phyloP scores from a whole-genome alignment of 2,113 vertebrate species.

The Aptenodytes forsteri region DNA sequence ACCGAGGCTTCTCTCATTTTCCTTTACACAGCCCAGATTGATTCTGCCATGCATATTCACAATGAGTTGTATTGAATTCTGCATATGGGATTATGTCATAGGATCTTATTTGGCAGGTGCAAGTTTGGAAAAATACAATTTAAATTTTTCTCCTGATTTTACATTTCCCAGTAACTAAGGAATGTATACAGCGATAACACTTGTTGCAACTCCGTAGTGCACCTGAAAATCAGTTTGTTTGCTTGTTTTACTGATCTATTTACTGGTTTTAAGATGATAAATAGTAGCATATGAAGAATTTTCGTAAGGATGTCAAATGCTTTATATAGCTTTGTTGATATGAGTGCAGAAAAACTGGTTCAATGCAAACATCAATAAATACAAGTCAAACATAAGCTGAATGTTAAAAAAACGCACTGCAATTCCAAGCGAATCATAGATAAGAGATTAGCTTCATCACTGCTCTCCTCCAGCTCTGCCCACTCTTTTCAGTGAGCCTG shows the following conservation, averaged over 20 bases:
- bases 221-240: not conserved
- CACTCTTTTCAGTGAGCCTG: not conserved
- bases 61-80: not conserved
- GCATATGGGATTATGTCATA: not conserved
- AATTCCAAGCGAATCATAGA: not conserved
- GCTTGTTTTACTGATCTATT: not conserved
- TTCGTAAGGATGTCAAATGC: not conserved
- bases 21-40: not conserved
- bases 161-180: not conserved
- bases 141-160: not conserved
- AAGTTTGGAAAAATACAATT: not conserved
- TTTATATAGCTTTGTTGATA: constrained; percentile 31
- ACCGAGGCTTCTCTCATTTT: not conserved
- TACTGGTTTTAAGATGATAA: constrained; percentile 3
- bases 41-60: not conserved
- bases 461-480: not conserved
- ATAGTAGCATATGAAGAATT: constrained; percentile 11
- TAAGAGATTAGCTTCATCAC: not conserved
- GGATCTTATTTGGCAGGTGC: not conserved
- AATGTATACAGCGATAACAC: not conserved
- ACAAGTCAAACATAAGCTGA: constrained; percentile 10
- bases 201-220: not conserved
- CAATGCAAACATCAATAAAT: constrained; percentile 33
- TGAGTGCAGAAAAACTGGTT: not conserved
- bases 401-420: not conserved